Evolutionary conservation across 2,113 vertebrate species (phyloP).

Genomic region (Gopherus flavomarginatus): DNA sequence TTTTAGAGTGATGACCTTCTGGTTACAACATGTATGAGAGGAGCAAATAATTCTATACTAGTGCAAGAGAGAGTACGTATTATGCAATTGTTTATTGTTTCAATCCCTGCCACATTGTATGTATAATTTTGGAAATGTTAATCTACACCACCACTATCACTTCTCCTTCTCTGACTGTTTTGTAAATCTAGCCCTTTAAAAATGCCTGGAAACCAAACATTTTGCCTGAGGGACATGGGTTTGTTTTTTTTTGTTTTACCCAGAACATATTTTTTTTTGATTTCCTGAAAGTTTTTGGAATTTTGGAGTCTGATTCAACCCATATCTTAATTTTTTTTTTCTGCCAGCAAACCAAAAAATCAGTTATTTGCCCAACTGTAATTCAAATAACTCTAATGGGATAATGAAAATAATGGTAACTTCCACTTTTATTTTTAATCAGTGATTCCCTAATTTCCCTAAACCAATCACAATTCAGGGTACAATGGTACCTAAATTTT

Average conservation of each 20-base stretch:
- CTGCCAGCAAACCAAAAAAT: neutral
- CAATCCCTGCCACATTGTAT: neutral
- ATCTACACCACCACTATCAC: neutral
- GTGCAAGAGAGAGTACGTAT: slow-evolving; percentile 82
- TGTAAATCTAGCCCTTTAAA: neutral
- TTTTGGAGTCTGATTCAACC: neutral
- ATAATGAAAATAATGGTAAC: neutral
- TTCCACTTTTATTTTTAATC: slow-evolving; percentile 15
- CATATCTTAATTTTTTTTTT: neutral
- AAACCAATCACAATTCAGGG: neutral
- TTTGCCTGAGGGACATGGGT: neutral
- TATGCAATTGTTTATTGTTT: slow-evolving; percentile 24
- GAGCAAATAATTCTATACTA: slow-evolving; percentile 65
- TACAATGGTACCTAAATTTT: neutral
- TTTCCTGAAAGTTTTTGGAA: neutral
- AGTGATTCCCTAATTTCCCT: neutral
- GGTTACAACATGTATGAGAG: slow-evolving; percentile 52
- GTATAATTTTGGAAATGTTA: slow-evolving; percentile 19
- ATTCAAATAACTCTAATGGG: neutral
- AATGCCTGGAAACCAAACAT: neutral
- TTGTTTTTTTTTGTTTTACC: no score
- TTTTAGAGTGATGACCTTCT: slow-evolving; percentile 72
- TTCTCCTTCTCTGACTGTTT: neutral
- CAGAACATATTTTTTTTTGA: neutral
- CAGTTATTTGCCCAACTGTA: neutral